Conservation (phyloP, 2,888 invertebrate genomes). For the Platycheirus rosarum region DNA sequence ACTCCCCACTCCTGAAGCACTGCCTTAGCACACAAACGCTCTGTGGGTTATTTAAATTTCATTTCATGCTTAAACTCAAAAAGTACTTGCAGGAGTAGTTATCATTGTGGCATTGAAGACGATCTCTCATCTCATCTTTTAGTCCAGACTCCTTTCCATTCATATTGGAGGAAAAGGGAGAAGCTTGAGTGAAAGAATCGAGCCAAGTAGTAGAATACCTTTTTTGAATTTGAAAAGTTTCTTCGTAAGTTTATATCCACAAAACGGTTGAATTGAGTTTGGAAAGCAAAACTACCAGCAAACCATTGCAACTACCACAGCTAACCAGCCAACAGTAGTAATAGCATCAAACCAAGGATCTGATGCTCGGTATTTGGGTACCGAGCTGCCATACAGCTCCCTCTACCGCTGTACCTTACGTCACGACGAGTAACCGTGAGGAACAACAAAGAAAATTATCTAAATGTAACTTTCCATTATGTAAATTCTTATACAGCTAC, state of each 20-base stretch:
- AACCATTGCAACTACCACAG: conserved; percentile 56
- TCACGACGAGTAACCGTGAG: conserved; percentile 37
- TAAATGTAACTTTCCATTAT: conserved; percentile 74
- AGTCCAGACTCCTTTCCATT: neutral
- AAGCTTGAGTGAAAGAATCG: conserved; percentile 32
- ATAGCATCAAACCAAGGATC: conserved; percentile 67
- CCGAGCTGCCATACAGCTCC: neutral
- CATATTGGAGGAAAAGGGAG: neutral
- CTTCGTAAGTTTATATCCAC: conserved; percentile 72
- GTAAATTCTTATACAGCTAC: conserved; percentile 67
- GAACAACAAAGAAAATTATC: conserved; percentile 74
- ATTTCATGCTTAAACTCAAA: conserved; percentile 68
- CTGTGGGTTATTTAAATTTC: conserved; percentile 71
- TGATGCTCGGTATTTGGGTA: conserved; percentile 20
- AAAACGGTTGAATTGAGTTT: conserved; percentile 73
- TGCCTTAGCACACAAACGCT: conserved; percentile 47
- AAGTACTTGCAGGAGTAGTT: conserved; percentile 66
- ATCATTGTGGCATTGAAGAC: conserved; percentile 72
- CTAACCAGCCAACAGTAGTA: conserved; percentile 60
- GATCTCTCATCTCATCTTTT: conserved; percentile 67
- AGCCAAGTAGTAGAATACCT: conserved; percentile 64
- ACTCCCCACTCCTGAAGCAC: conserved; percentile 14
- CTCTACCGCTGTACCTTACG: neutral
- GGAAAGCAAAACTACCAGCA: conserved; percentile 66
- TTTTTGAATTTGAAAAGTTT: conserved; percentile 69